Conservation (phyloP, 2,113 vertebrate species). For the Blennius ocellaris region DNA sequence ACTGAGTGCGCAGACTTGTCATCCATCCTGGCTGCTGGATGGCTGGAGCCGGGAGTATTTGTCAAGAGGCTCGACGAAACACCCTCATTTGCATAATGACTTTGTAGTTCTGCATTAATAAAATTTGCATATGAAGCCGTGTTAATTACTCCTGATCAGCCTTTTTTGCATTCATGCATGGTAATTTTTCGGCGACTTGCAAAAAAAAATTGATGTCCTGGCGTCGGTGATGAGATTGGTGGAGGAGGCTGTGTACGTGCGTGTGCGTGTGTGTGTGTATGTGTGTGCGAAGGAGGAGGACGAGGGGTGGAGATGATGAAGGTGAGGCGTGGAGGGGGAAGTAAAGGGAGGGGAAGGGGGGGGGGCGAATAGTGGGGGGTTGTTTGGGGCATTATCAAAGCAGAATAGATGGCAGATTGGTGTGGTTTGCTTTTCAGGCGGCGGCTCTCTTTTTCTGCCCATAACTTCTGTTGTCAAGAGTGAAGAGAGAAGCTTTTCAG, state of each 20-base stretch:
- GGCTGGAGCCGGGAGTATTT: constrained; percentile 98
- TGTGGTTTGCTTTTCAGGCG: constrained; percentile 50
- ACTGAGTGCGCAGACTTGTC: constrained; percentile 90
- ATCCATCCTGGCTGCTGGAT: constrained; percentile 82
- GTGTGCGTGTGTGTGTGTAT: constrained; percentile 23
- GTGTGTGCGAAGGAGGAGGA: constrained; percentile 18
- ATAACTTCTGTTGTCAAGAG: constrained; percentile 60
- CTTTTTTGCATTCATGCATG: constrained; percentile 99
- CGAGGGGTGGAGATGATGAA: constrained; percentile 64
- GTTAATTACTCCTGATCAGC: constrained; percentile 99
- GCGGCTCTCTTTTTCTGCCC: constrained; percentile 17
- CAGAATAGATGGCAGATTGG: constrained; percentile 69
- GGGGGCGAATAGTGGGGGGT: not conserved
- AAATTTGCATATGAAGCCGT: constrained; percentile 99
- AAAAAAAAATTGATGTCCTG: constrained; percentile 99
- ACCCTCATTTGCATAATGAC: constrained; percentile 99
- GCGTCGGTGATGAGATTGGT: constrained; percentile 86
- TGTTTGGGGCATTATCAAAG: constrained; percentile 46
- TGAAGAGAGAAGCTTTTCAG: constrained; percentile 58
- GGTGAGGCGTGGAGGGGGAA: constrained; percentile 15
- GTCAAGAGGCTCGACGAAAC: constrained; percentile 99
- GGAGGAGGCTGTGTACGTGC: constrained; percentile 46
- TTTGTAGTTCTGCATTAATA: constrained; percentile 99
- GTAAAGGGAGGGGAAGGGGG: not conserved
- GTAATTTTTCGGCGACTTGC: constrained; percentile 99